phyloP scores from a whole-genome alignment of 2,113 vertebrate genomes.

The Lycocorax pyrrhopterus region DNA sequence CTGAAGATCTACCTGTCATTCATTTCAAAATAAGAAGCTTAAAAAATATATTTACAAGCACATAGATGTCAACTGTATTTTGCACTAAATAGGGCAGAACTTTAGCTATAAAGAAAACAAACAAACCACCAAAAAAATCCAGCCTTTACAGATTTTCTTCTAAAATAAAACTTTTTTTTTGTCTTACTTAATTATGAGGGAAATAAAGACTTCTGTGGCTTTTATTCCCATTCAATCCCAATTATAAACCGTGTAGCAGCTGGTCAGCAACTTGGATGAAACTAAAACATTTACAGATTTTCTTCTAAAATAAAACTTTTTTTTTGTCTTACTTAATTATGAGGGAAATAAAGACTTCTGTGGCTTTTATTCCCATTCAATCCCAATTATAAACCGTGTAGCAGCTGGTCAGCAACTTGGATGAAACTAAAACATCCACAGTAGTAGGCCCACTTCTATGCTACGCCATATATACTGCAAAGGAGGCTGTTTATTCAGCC shows the following conservation, averaged over 20 bases:
- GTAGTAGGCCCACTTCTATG: background rate
- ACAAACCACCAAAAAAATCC: background rate
- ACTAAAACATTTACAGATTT: background rate
- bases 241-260: background rate
- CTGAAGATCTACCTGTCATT: background rate
- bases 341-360: background rate
- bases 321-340: background rate
- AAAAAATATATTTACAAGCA: background rate
- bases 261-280: background rate
- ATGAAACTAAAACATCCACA: background rate
- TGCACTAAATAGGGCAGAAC: background rate
- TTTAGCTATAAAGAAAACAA: background rate
- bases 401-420: background rate
- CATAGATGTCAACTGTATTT: background rate
- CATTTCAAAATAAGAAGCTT: background rate
- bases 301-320: background rate
- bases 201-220: background rate
- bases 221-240: background rate
- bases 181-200: background rate
- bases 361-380: background rate
- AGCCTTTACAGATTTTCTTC: background rate
- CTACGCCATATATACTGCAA: fast-evolving
- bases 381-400: background rate
- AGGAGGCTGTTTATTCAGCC: background rate
- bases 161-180: background rate